phyloP scores from a whole-genome alignment of 2,888 invertebrate species.

The Euplexia lucipara region DNA sequence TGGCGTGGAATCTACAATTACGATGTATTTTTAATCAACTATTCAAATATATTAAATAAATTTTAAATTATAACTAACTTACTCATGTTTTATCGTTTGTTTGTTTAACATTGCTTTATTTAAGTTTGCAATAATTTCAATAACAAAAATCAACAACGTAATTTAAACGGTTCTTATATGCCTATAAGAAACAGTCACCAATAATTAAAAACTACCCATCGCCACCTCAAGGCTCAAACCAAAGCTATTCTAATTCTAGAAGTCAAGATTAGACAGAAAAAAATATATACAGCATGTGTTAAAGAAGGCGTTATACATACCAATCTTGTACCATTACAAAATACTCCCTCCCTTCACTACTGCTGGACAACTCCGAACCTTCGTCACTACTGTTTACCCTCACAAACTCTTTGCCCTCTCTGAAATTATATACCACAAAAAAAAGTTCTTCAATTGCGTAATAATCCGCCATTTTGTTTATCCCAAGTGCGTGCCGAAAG shows the following conservation, averaged over 20 bases:
- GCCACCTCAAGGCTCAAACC: constrained; percentile 53
- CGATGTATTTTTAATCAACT: background rate
- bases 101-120: too few relatives aligned
- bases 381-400: constrained; percentile 86
- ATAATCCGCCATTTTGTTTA: constrained; percentile 60
- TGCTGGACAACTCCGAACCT: constrained; percentile 77
- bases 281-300: constrained; percentile 59
- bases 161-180: background rate
- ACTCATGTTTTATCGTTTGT: too few relatives aligned
- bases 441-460: constrained; percentile 66
- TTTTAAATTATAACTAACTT: too few relatives aligned
- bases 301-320: constrained; percentile 82
- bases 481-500: constrained; percentile 61
- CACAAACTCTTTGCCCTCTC: constrained; percentile 83
- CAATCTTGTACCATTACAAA: constrained; percentile 82
- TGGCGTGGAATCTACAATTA: constrained; percentile 56
- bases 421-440: constrained; percentile 81
- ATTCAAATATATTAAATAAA: too few relatives aligned
- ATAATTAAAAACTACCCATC: constrained; percentile 16
- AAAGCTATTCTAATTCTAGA: constrained; percentile 42
- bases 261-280: constrained; percentile 40
- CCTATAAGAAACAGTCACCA: constrained; percentile 27
- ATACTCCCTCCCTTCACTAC: constrained; percentile 81
- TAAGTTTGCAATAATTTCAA: too few relatives aligned
- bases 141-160: too few relatives aligned